These are phyloP conservation scores for Actenoides lindsayi DNA, from an alignment of 2,113 vertebrate species.

Conservation along the genomic window DNA sequence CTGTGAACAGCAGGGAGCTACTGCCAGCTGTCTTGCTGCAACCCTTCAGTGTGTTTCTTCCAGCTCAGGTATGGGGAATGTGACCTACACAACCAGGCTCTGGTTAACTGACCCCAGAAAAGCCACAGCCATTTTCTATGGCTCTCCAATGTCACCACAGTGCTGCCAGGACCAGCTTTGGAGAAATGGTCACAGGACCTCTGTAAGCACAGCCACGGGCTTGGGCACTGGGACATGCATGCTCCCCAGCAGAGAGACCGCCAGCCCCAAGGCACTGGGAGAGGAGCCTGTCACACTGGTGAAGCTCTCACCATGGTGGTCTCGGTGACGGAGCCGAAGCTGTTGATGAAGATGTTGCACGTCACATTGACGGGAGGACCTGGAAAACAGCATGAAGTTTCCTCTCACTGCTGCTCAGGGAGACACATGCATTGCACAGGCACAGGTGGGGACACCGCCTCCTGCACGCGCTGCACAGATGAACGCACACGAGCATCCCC, in stretches of 20 bases:
- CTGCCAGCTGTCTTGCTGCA: neutral
- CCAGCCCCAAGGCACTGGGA: neutral
- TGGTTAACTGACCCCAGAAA: neutral
- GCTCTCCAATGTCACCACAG: neutral
- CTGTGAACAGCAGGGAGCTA: neutral
- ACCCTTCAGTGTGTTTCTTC: neutral
- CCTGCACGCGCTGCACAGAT: rapidly evolving
- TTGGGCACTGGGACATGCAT: rapidly evolving
- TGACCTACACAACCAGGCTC: neutral
- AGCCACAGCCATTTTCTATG: neutral
- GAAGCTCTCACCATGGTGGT: conserved; percentile 90
- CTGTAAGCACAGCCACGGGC: rapidly evolving
- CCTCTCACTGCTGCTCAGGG: neutral
- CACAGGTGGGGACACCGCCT: rapidly evolving
- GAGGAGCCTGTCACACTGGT: rapidly evolving
- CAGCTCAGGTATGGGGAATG: neutral
- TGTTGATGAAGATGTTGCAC: conserved; percentile 98
- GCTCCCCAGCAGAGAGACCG: rapidly evolving
- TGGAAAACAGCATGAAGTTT: conserved; percentile 59
- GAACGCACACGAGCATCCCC: neutral
- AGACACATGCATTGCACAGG: rapidly evolving
- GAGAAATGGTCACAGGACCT: neutral
- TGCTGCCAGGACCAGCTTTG: neutral
- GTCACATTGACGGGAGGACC: conserved; percentile 94
- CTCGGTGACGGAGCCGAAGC: conserved; percentile 92